A percentile compares a stretch with the other conserved stretches of the same genome.
Conservation (phyloP, 2,113 vertebrate species). For the Amphiprion ocellaris region DNA sequence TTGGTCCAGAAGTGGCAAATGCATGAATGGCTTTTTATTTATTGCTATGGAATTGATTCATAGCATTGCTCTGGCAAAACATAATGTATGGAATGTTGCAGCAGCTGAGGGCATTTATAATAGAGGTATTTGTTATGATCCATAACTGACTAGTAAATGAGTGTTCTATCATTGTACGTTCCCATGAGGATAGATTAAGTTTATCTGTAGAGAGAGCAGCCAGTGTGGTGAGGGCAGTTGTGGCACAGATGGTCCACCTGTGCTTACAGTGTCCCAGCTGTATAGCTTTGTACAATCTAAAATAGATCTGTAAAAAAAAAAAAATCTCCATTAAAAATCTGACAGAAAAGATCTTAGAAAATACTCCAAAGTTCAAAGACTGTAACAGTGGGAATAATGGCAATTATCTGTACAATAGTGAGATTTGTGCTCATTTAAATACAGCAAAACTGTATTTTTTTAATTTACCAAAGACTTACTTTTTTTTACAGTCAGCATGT, state of each 20-base stretch:
- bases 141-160: conserved; percentile 19
- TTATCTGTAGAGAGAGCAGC: background rate
- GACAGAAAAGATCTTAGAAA: too few species aligned
- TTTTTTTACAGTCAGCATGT: too few species aligned
- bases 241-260: background rate
- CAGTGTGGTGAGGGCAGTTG: background rate
- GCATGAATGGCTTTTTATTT: conserved; percentile 4
- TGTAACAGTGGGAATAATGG: background rate
- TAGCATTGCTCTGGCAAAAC: background rate
- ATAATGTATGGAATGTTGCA: background rate
- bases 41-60: background rate
- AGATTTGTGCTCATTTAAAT: too few species aligned
- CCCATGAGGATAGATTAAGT: background rate
- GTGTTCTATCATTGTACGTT: background rate
- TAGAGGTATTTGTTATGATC: conserved; percentile 32
- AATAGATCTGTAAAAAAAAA: too few species aligned
- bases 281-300: too few species aligned
- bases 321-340: too few species aligned
- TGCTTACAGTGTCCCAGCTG: background rate
- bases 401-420: too few species aligned
- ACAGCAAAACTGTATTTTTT: too few species aligned
- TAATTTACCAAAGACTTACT: too few species aligned
- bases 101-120: conserved; percentile 27
- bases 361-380: too few species aligned
- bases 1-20: conserved; percentile 22